Evolutionary conservation across 1,140 invertebrate genomes (phyloP), one percentile per base, ranked within the genome.

Genomic region (Belonocnema kinseyi): DNA sequence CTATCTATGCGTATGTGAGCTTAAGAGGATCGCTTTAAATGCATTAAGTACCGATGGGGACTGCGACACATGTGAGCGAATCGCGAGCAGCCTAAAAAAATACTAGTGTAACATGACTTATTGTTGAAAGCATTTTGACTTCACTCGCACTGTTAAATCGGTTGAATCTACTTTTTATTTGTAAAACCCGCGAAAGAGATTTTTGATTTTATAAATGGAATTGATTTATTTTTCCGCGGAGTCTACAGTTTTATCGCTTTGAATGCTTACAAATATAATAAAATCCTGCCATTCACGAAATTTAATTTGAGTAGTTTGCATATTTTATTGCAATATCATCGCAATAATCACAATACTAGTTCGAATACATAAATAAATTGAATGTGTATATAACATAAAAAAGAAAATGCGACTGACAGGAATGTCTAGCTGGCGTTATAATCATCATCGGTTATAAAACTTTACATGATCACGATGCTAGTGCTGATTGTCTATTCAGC

Each of bases 11-110:
- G 81, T 75, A 76, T 71, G 76, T 75, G 61, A 54, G 77, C 76
- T 79, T 81, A 83, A 86, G 82, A 86, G 85, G 83, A 87, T 87
- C 80, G 81, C 79, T 87, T 87, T 87, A 85, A 86, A 88, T 82
- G 82, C 77, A 83, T 85, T 81, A 81, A 84, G 79, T 82, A 77
- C 75, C 50, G 50, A 54, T 73, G 51, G 54, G 78, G 73, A 40
- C 46, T 74, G 58, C 6, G 61, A 33, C 61, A 66, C 61, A 33
- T 33, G 61, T 66, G 33, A 40, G 61, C 14, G 21, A 66, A 66
- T 66, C 40, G 61, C 61, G 40, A 66, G 33, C 61, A 40, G 46
- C 61, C 33, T 66, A 66, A 66, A 66, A 66, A 66, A 40, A 66
- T 66, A 66, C 26, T 40, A 66, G 26, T 40, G n/a, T 66, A 66